Percentiles rank a stretch among this genome's conserved stretches.
Conservation (phyloP, 2,888 invertebrate species). For the Steinernema hermaphroditum region DNA sequence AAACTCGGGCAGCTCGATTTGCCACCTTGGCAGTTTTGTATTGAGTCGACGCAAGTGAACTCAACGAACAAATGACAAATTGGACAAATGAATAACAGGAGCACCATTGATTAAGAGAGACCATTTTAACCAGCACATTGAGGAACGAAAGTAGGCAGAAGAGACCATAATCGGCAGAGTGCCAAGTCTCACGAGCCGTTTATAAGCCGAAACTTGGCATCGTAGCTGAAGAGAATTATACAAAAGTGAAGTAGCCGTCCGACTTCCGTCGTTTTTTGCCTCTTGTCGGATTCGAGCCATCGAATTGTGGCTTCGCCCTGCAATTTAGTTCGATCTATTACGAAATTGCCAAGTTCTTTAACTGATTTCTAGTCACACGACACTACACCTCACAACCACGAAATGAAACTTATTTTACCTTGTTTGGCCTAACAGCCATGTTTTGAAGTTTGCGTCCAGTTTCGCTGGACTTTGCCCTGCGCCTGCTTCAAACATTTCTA, state of each 20-base stretch:
- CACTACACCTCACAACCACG: constrained; percentile 24
- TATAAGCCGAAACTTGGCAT: constrained; percentile 17
- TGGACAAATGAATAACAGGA: background rate
- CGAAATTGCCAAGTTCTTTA: constrained; percentile 18
- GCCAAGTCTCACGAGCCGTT: constrained; percentile 6
- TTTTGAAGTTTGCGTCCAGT: constrained; percentile 66
- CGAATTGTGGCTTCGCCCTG: constrained; percentile 65
- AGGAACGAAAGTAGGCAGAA: constrained; percentile 17
- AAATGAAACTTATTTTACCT: constrained; percentile 52
- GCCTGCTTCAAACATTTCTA: constrained; percentile 67
- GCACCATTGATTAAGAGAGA: background rate
- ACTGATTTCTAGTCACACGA: constrained; percentile 14
- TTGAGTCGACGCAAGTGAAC: background rate
- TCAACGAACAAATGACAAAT: background rate
- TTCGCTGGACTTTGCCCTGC: constrained; percentile 65
- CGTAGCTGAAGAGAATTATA: constrained; percentile 45
- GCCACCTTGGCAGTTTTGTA: background rate
- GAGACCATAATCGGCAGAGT: constrained; percentile 10
- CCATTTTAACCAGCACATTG: constrained; percentile 5
- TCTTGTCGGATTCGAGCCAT: constrained; percentile 63
- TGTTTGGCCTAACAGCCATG: constrained; percentile 65
- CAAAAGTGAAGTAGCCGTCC: constrained; percentile 67
- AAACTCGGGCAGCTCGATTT: no score
- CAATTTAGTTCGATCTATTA: constrained; percentile 37
- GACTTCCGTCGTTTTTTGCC: constrained; percentile 66